Percentiles rank a stretch among this genome's conserved stretches.
Conservation (phyloP, 2,888 invertebrate genomes). For the Drosophila colorata region DNA sequence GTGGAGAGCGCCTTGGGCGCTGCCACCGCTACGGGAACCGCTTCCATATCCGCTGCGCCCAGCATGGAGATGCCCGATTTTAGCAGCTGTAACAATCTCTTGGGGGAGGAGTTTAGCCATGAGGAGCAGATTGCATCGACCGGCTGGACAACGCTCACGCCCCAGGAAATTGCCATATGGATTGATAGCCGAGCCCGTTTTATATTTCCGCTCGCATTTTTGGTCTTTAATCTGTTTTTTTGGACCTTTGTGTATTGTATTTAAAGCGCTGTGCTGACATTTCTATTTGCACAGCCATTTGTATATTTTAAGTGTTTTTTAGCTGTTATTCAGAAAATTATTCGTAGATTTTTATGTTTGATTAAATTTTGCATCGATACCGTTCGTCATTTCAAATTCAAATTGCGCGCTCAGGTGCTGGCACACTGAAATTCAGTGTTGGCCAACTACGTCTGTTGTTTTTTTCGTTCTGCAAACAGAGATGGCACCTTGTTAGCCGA, state of each 20-base stretch:
- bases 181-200: constrained; percentile 91
- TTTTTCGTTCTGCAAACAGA: constrained; percentile 42
- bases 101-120: constrained; percentile 69
- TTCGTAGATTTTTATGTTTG: constrained; percentile 4
- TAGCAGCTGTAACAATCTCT: constrained; percentile 86
- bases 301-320: constrained; percentile 21
- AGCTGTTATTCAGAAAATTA: neutral
- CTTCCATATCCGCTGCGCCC: constrained; percentile 3
- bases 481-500: constrained; percentile 16
- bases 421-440: constrained; percentile 46
- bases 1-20: constrained; percentile 62
- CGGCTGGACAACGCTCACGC: constrained; percentile 93
- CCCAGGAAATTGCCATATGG: constrained; percentile 95
- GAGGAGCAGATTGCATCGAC: constrained; percentile 65
- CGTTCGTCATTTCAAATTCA: constrained; percentile 15
- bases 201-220: constrained; percentile 91
- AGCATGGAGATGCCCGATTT: constrained; percentile 29
- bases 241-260: constrained; percentile 90
- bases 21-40: neutral
- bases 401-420: constrained; percentile 39
- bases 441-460: constrained; percentile 8
- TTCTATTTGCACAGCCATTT: neutral
- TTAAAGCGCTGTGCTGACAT: constrained; percentile 67
- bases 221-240: constrained; percentile 92
- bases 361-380: constrained; percentile 13